phyloP scores from a whole-genome alignment of 1,140 invertebrate species.

The Nymphalis io region DNA sequence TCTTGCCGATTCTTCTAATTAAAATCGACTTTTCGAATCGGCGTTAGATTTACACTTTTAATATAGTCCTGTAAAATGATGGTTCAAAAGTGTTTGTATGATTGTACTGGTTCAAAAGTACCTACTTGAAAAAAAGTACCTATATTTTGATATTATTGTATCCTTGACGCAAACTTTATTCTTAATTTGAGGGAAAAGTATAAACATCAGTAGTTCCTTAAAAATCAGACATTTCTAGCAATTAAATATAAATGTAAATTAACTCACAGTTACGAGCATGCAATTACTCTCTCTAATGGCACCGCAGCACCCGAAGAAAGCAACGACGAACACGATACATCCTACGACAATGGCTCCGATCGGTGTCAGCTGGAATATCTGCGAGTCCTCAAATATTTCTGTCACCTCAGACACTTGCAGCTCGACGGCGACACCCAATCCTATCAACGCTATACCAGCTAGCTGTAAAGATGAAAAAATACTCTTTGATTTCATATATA shows the following conservation, averaged over 20 bases:
- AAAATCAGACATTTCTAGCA: too few relatives aligned
- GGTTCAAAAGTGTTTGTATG: too few relatives aligned
- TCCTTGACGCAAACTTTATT: neutral
- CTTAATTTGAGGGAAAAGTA: too few relatives aligned
- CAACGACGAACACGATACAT: constrained; percentile 89
- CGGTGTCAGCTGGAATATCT: constrained; percentile 81
- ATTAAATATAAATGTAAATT: too few relatives aligned
- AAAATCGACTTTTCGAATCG: too few relatives aligned
- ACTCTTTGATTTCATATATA: too few relatives aligned
- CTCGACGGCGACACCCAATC: constrained; percentile 89
- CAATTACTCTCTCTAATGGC: constrained; percentile 93
- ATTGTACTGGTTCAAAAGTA: too few relatives aligned
- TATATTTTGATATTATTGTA: too few relatives aligned
- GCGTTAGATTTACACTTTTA: too few relatives aligned
- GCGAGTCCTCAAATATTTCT: constrained; percentile 85
- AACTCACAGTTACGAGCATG: constrained; percentile 89
- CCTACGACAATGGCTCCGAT: constrained; percentile 90
- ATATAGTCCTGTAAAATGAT: too few relatives aligned
- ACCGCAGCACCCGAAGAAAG: constrained; percentile 95
- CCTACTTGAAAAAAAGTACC: neutral
- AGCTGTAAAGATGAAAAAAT: constrained; percentile 83
- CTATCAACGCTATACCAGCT: constrained; percentile 87
- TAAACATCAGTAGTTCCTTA: too few relatives aligned
- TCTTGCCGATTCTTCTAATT: too few relatives aligned
- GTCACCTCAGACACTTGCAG: constrained; percentile 87